A percentile compares a stretch with the other conserved stretches of the same genome.
Evolutionary conservation across 2,797 vertebrate genomes (phyloP).

Genomic region (Cottoperca gobio): DNA sequence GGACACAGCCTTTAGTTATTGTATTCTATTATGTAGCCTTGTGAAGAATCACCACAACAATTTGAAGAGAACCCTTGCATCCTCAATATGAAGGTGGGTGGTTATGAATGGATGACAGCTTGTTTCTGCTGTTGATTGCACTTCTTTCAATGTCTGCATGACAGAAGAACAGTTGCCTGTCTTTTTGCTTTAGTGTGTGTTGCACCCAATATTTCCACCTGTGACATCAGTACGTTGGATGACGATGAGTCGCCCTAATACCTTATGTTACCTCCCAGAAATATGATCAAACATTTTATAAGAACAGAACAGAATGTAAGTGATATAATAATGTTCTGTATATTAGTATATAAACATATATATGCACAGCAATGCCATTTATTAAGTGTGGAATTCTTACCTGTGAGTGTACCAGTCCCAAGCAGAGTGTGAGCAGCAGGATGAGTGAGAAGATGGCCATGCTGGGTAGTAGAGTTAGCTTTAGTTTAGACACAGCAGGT

Average conservation of each 20-base stretch:
- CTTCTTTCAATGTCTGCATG: slow-evolving; percentile 18
- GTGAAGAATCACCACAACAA: neutral
- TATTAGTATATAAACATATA: neutral
- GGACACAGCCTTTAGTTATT: slow-evolving; percentile 10
- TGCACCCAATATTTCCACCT: slow-evolving; percentile 7
- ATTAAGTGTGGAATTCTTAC: slow-evolving; percentile 79
- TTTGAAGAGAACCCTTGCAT: slow-evolving; percentile 3
- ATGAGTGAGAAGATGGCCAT: slow-evolving; percentile 64
- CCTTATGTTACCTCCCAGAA: slow-evolving; percentile 19
- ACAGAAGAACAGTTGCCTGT: slow-evolving; percentile 6
- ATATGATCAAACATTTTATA: neutral
- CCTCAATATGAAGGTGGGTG: slow-evolving; percentile 21
- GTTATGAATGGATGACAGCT: slow-evolving; percentile 20
- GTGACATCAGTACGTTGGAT: slow-evolving; percentile 1
- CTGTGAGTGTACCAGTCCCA: slow-evolving; percentile 85
- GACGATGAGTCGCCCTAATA: neutral
- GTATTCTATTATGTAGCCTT: neutral
- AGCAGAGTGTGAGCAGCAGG: slow-evolving; percentile 81
- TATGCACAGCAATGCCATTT: neutral
- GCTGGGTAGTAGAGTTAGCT: slow-evolving; percentile 51
- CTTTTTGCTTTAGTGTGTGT: neutral
- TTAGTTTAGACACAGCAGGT: slow-evolving; percentile 52
- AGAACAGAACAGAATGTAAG: neutral
- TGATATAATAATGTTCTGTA: neutral
- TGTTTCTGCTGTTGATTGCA: slow-evolving; percentile 15